These are phyloP conservation scores for Salvelinus alpinus DNA, from an alignment of 2,113 vertebrate species.

Conservation along the genomic window DNA sequence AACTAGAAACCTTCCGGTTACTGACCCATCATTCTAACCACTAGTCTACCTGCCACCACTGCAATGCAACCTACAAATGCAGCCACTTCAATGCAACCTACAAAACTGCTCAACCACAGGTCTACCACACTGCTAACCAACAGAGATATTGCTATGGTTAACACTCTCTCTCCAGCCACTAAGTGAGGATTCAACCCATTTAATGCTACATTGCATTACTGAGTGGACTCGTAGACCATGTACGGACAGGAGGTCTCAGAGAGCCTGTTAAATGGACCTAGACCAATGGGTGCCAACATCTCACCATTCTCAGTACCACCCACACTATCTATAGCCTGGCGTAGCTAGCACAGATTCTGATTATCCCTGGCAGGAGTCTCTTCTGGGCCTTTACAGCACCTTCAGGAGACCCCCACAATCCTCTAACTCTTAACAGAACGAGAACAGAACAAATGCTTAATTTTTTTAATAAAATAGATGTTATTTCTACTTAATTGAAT, in stretches of 20 bases:
- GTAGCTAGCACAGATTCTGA: conserved; percentile 49
- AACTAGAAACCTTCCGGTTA: no score
- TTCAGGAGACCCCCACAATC: not conserved
- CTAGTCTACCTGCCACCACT: no score
- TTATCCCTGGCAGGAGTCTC: conserved; percentile 62
- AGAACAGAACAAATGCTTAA: conserved; percentile 15
- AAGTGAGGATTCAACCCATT: conserved; percentile 42
- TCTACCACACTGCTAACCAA: no score
- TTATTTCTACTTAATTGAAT: no score
- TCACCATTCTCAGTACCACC: conserved; percentile 38
- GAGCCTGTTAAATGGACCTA: conserved; percentile 59
- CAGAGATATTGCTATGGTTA: not conserved
- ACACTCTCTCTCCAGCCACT: conserved; percentile 24
- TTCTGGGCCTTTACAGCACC: conserved; percentile 3
- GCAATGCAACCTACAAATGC: no score
- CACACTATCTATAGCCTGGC: conserved; percentile 45
- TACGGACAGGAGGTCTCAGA: conserved; percentile 44
- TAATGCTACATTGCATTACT: conserved; percentile 60
- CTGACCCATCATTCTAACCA: no score
- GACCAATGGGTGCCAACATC: conserved; percentile 49
- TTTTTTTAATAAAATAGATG: not conserved
- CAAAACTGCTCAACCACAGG: no score
- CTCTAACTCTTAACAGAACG: conserved; percentile 7
- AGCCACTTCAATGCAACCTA: no score
- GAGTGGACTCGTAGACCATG: conserved; percentile 52